Base-by-base conservation (phyloP, 2,888 invertebrate genomes). In the Apamea epomidion region DNA sequence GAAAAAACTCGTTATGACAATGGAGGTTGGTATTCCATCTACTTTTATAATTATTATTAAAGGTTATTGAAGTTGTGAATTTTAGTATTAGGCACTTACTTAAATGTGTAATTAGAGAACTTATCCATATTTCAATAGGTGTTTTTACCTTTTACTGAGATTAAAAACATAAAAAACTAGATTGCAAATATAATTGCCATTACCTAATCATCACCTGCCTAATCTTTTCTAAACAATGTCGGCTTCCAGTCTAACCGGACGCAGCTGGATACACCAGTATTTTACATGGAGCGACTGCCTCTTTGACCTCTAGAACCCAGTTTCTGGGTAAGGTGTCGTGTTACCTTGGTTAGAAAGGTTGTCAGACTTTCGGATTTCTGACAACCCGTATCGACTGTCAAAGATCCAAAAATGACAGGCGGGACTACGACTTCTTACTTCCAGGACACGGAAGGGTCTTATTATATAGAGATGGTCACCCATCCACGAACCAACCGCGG, bases 1-100 rank as follows among this genome's bases (percentile, higher is more conserved):
- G 86, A 86, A 86, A 84, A 84, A 86, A 78, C 78, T 83, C 74
- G 78, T 86, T 84, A 86, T 74, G 86, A 83, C 78, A 86, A 58
- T 74, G 70, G 65, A 74, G 65, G 29, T 2, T 18, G 75, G 82
- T 78, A 78, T 74, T 77, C 67, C 67, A 84, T 85, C 29, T 62
- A 73, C 60, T 65, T 77, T 62, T 12, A 73, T 69, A 32, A 32
- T 32, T 32, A 62, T 77, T 82, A 85, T 60, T 84, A 84, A 51
- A 80, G 29, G 69, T 62, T 85, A 32, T 60, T 45, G 60, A 21
- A 70, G 74, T 14, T 45, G 51, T 54, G 16, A 51, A 45, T 29
- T 81, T 84, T 60, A 2, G 25, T 73, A n/a, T 21, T 21, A 51
- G 10, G 21, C 48, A 48, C 48, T 48, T 16, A 10, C 37, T 42